These are phyloP conservation scores for Sinotaia quadrata DNA, from an alignment of 2,888 invertebrate genomes.

Conservation along the genomic window DNA sequence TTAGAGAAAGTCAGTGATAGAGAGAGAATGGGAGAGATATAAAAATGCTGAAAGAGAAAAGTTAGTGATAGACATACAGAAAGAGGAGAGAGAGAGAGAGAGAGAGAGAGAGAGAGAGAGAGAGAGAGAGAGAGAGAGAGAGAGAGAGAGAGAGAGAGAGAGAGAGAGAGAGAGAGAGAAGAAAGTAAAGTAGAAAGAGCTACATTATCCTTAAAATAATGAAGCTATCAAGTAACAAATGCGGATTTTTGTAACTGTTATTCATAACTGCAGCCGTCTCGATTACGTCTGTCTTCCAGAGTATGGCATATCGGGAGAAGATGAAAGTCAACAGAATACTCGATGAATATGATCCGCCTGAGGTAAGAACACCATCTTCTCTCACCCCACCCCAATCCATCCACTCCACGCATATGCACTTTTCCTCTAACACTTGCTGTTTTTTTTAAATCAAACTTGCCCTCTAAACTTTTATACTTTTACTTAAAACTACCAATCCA, in stretches of 20 bases:
- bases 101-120: not conserved
- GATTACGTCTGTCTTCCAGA: slow-evolving; percentile 58
- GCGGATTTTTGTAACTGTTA: too few species aligned
- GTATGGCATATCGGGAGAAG: slow-evolving; percentile 64
- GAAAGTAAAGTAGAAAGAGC: not conserved
- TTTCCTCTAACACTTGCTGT: too few species aligned
- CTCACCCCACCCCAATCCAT: not conserved
- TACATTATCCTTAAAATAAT: too few species aligned
- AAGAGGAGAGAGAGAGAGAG: not conserved
- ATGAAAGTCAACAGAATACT: slow-evolving; percentile 65
- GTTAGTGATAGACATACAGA: not conserved
- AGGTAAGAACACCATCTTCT: slow-evolving; percentile 46
- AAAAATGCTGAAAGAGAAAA: not conserved
- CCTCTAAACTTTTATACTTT: too few species aligned
- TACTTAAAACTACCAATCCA: not conserved
- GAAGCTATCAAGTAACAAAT: too few species aligned
- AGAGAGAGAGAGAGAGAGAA: not conserved
- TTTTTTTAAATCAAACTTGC: too few species aligned
- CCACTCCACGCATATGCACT: too few species aligned
- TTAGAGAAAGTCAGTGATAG: not conserved
- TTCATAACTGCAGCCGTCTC: too few species aligned
- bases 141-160: not conserved
- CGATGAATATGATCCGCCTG: slow-evolving; percentile 63
- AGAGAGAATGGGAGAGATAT: not conserved
- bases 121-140: not conserved